Percentiles rank a stretch among this genome's conserved stretches.
Conservation (phyloP, 2,113 vertebrate species). For the Hiodon alosoides region DNA sequence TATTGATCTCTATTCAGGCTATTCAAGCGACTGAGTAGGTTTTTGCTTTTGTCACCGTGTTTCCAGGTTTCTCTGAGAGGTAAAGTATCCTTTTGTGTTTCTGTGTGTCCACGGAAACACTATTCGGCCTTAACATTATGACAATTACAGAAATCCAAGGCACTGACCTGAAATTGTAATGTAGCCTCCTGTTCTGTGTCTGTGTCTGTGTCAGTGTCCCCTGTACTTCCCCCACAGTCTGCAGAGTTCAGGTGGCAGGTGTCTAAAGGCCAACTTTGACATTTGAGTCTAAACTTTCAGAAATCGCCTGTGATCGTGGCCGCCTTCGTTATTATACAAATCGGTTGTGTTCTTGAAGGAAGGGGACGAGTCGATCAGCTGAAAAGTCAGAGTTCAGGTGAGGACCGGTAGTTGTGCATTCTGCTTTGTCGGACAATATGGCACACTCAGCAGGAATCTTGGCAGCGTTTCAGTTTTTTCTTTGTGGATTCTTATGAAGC, state of each 20-base stretch:
- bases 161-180: background rate
- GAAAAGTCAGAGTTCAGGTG: constrained; percentile 6
- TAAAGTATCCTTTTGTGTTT: too few species aligned
- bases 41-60: too few species aligned
- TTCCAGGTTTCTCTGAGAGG: too few species aligned
- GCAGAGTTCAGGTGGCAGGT: too few species aligned
- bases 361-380: constrained; percentile 18
- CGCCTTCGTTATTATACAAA: too few species aligned
- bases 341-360: constrained; percentile 5
- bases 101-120: too few species aligned
- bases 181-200: background rate
- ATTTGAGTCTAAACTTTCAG: constrained; percentile 28
- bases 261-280: constrained; percentile 35
- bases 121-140: too few species aligned
- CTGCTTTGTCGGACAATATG: constrained; percentile 14
- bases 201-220: background rate
- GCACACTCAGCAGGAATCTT: constrained; percentile 18
- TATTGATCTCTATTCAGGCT: background rate
- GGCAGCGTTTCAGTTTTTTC: background rate
- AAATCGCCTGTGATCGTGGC: constrained; percentile 12
- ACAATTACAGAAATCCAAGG: background rate
- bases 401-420: constrained; percentile 6
- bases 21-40: background rate
- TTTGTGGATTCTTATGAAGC: background rate
- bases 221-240: too few species aligned